These are phyloP conservation scores for Apis dorsata DNA, from an alignment of 1,140 invertebrate species.

Conservation along the genomic window DNA sequence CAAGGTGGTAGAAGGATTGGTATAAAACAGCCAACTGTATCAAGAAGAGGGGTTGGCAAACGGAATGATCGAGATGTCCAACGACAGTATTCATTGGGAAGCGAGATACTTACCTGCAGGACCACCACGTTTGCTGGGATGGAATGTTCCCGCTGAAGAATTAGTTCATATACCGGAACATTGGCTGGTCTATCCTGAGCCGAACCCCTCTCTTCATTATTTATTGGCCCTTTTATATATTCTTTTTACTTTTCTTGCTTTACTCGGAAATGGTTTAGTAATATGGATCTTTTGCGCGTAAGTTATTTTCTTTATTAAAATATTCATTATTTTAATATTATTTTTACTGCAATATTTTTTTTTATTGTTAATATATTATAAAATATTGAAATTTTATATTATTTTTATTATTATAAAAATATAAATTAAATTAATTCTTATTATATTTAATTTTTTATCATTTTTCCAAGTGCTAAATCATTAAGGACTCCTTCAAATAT, in stretches of 20 bases:
- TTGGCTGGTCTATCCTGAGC: conserved; percentile 89
- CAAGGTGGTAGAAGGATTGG: conserved; percentile 16
- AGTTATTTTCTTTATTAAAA: conserved; percentile 69
- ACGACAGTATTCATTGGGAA: conserved; percentile 73
- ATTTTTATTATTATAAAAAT: background rate
- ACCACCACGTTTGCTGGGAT: conserved; percentile 84
- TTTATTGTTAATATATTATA: background rate
- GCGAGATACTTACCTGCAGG: conserved; percentile 74
- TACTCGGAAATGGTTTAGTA: conserved; percentile 92
- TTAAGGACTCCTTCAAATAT: conserved; percentile 94
- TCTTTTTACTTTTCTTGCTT: conserved; percentile 87
- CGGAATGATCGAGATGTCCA: conserved; percentile 72
- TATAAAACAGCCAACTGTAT: conserved; percentile 58
- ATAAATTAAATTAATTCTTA: background rate
- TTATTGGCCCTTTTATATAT: conserved; percentile 90
- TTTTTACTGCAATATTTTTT: background rate
- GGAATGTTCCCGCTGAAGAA: conserved; percentile 89
- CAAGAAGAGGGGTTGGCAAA: conserved; percentile 72
- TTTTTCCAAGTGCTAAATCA: conserved; percentile 85
- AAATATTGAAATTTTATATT: background rate
- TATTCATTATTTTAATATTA: background rate
- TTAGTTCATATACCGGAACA: conserved; percentile 89
- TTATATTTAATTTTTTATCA: background rate
- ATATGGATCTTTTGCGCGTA: conserved; percentile 93
- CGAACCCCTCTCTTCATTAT: conserved; percentile 90